phyloP scores from a whole-genome alignment of 2,113 vertebrate genomes.

The Nettapus auritus region DNA sequence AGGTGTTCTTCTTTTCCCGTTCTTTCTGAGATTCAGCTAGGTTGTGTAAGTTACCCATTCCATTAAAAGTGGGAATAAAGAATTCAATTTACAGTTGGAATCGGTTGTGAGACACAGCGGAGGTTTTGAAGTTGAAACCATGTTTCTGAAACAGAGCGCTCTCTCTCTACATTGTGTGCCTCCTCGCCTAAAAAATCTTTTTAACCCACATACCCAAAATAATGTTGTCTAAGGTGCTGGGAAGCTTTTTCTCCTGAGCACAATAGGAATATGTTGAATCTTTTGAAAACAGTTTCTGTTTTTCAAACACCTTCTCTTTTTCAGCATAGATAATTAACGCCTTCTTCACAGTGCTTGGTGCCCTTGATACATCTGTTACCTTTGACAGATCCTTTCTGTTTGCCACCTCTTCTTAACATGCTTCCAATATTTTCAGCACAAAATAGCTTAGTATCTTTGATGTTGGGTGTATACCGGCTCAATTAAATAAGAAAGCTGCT shows the following conservation, averaged over 20 bases:
- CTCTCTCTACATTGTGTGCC: not conserved
- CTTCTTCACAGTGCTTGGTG: constrained; percentile 38
- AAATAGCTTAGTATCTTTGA: constrained; percentile 53
- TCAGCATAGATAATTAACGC: constrained; percentile 56
- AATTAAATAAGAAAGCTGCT: constrained; percentile 38
- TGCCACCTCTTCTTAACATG: constrained; percentile 30
- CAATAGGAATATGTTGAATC: constrained; percentile 57
- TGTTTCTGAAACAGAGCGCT: not conserved
- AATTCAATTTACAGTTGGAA: not conserved
- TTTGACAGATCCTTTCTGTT: constrained; percentile 59
- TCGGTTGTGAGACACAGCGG: not conserved
- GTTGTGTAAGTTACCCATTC: constrained; percentile 3
- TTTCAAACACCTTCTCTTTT: constrained; percentile 62
- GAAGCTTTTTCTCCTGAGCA: constrained; percentile 36
- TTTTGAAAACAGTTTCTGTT: constrained; percentile 71
- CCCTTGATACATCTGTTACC: constrained; percentile 52
- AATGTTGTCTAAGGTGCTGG: not conserved
- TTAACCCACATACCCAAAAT: constrained; percentile 3
- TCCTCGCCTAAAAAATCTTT: not conserved
- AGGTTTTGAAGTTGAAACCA: constrained; percentile 11
- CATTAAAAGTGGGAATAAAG: not conserved
- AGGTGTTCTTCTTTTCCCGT: not conserved
- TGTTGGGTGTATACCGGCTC: constrained; percentile 16
- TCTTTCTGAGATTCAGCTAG: not conserved
- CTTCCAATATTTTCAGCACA: constrained; percentile 27